Percentiles rank a stretch among this genome's conserved stretches.
Evolutionary conservation across 2,888 invertebrate species (phyloP).

Genomic region (Ptilodon capucinus): DNA sequence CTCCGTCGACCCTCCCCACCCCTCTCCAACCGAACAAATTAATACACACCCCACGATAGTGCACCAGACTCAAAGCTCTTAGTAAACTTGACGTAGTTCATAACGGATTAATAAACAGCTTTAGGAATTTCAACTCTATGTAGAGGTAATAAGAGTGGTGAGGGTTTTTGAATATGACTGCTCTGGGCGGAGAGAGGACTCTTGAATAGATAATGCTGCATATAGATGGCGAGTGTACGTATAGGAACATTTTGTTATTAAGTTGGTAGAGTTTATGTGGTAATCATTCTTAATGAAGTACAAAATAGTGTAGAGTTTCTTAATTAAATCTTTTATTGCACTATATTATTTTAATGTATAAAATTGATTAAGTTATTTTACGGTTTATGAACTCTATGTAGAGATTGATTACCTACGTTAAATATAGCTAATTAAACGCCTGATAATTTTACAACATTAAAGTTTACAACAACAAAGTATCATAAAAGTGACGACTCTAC

Average conservation of each 20-base stretch:
- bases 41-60: not conserved
- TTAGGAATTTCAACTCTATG: conserved; percentile 35
- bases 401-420: too few relatives aligned
- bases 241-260: not conserved
- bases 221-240: conserved; percentile 26
- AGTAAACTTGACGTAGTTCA: conserved; percentile 38
- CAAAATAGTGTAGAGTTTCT: not conserved
- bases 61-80: conserved; percentile 37
- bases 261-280: not conserved
- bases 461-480: too few relatives aligned
- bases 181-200: conserved; percentile 71
- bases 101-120: conserved; percentile 36
- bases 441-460: too few relatives aligned
- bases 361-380: too few relatives aligned
- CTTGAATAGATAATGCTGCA: conserved; percentile 60
- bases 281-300: not conserved
- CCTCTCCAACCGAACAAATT: conserved; percentile 21
- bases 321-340: not conserved
- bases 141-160: conserved; percentile 12
- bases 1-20: conserved; percentile 45
- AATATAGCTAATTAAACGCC: too few relatives aligned
- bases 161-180: conserved; percentile 41
- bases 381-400: too few relatives aligned
- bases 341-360: too few relatives aligned
- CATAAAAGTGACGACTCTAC: too few relatives aligned